Evolutionary conservation across 1,140 invertebrate genomes (phyloP), one percentile per base, ranked within the genome.

Genomic region (Nasonia longicornis): DNA sequence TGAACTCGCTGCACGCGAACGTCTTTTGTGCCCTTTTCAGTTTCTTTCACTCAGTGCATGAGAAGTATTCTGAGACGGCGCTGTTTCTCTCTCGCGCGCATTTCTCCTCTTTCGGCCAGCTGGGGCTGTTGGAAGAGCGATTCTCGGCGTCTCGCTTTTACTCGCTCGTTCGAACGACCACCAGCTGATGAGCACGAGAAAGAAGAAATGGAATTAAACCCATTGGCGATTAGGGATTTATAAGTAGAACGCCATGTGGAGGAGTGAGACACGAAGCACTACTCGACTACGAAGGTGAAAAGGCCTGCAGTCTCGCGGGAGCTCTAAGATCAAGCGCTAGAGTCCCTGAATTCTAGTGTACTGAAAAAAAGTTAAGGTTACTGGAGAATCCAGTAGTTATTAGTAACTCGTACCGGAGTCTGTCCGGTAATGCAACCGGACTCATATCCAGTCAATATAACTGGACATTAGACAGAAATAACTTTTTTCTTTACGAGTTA

Each of bases 171-270:
- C 84, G 76, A 79, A 76, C 69, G 82, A 75, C 70, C 74, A 82
- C 3, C 20, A 3, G 52, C 2, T 20, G 20, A 58, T n/a, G 20
- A 58, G 52, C 82, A 83, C 75, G 73, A 81, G 77, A 69, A 83
- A 83, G 85, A 85, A 85, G 84, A 85, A 86, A 84, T 84, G 83
- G 80, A 86, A 87, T 84, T 77, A 79, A 85, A 81, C 71, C 85
- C 85, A 83, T 83, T 75, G 82, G 77, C 76, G 84, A 87, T 86
- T 87, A 86, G 85, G 85, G 78, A 79, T 84, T 77, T 74, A 87
- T 85, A 80, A 84, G 73, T 70, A 48, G 81, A 84, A 79, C 77
- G 66, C 76, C 80, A 79, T 79, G 63, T 7, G 4, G 52, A n/a
- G 16, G 16, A 2, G 4, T 26, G 26, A 26, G 26, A 26, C 26